Evolutionary conservation across 2,888 invertebrate species (phyloP).

Genomic region (Oxystoma pomonae): DNA sequence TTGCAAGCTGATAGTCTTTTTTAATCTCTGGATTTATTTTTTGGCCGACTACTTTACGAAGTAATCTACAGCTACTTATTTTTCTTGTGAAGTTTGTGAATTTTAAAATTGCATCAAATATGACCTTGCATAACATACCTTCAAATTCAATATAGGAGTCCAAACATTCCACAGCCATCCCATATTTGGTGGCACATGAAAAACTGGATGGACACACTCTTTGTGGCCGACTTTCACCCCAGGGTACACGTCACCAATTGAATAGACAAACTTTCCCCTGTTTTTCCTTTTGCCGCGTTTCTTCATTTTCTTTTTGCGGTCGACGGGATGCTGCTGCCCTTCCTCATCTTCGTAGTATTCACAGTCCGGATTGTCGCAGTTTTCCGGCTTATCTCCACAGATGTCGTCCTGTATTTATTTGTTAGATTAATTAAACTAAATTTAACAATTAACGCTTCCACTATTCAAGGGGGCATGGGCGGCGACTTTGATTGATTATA

Average conservation of each 20-base stretch:
- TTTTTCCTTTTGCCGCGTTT: constrained; percentile 17
- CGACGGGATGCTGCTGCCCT: not conserved
- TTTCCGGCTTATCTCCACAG: constrained; percentile 4
- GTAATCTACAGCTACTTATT: not conserved
- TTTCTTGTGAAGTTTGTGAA: not conserved
- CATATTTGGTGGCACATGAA: constrained; percentile 59
- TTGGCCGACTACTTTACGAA: not conserved
- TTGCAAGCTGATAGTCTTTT: no score
- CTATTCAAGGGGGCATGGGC: no score
- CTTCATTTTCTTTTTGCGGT: constrained; percentile 9
- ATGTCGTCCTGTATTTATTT: constrained; percentile 2
- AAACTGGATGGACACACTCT: constrained; percentile 51
- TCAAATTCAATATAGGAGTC: constrained; percentile 34
- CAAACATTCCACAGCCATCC: constrained; percentile 63
- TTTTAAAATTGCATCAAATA: not conserved
- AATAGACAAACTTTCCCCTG: constrained; percentile 31
- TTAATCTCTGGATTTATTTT: no score
- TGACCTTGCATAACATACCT: constrained; percentile 28
- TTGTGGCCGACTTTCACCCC: constrained; percentile 55
- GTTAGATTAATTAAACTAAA: no score
- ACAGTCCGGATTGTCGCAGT: constrained; percentile 21
- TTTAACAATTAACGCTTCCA: no score
- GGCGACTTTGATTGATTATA: no score
- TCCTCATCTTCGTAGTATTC: constrained; percentile 1
- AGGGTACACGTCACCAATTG: constrained; percentile 46